Base-by-base conservation (phyloP, 1,140 invertebrate species). In the Physella acuta region DNA sequence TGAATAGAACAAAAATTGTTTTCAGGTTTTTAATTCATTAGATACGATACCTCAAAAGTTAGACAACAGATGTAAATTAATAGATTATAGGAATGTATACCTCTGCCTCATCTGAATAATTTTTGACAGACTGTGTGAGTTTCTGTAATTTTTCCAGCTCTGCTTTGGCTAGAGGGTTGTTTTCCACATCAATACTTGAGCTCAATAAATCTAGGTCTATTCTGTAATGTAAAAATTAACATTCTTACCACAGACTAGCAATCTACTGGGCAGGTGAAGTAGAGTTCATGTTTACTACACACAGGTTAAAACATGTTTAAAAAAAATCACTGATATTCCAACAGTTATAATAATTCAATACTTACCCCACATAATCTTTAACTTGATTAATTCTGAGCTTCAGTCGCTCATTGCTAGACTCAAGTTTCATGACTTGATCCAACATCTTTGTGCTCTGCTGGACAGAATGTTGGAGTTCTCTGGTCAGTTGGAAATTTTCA, bases 121-220 rank as follows among this genome's bases (percentile, higher is more conserved):
- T 52, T 33, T 76, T 73, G 11, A 85, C 75, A 55, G 80, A 79
- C 26, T 78, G 74, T 17, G 83, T 78, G 5, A 86, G 60, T 11
- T 78, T 72, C 67, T 77, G 80, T 14, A 86, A 71, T 62, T 79
- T 81, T 26, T 83, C 78, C 31, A 85, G 63, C 55, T 84, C 80
- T 62, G 79, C 80, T 58, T 75, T 76, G 31, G 76, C 58, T 33
- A 77, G 64, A 17, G 82, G 76, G 44, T 82, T 76, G 44, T 49
- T 71, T 0, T 79, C 78, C 5, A 73, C 66, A 64, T 77, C 73
- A 3, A 81, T 56, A 65, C 79, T 80, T 0, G 78, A 77, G 63
- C 80, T 79, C 53, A 83, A 68, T 14, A 78, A 59, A 24, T 81
- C 78, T 33, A 82, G 70, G 58, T 81, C 78, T 24, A 81, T 56